Base-by-base conservation (phyloP, 1,140 invertebrate species). In the Harlomillsia oculata region DNA sequence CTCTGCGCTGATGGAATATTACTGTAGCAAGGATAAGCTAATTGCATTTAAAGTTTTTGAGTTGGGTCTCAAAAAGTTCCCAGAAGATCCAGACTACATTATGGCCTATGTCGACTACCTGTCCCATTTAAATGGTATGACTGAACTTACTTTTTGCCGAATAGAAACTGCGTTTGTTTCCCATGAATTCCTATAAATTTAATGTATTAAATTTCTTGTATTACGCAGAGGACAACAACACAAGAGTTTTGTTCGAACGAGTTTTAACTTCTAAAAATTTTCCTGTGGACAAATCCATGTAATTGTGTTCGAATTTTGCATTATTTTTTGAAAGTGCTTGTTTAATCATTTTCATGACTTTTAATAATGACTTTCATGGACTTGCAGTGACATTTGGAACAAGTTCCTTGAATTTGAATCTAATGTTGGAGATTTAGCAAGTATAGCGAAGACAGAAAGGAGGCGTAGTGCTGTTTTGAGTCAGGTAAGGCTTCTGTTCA, bases 21-120 rank as follows among this genome's bases (percentile, higher is more conserved):
- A 97, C 69, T 98, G 94, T 70, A 97, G 89, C 49, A 99, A 99
- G 78, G 95, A 99, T 72, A 95, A 97, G 73, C 93, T 92, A 70
- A 91, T 99, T 51, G 95, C 96, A 1, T 94, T 97, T 69, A 82
- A 93, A 63, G 98, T 99, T 65, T 99, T 99, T 74, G 95, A 99
- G 73, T 75, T 99, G 20, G 97, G 95, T 0, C 74, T 99, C 14
- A 99, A 99, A 72, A 96, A 95, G 71, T 98, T 93, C 73, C 85
- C 84, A 0, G 84, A 91, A 66, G 87, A 89, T 70, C 86, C 93
- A 0, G 91, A 97, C 66, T 99, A 96, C 69, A 85, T 97, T 53
- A 76, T 93, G 49, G 87, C 87, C 68, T 99, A 98, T 68, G 89
- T 99, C 53, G 92, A 98, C 69, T 99, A 97, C 71, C 77, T 99